A percentile compares a stretch with the other conserved stretches of the same genome.
These are phyloP conservation scores for Acanthurus lineatus DNA, from an alignment of 2,797 vertebrate species.

Conservation along the genomic window DNA sequence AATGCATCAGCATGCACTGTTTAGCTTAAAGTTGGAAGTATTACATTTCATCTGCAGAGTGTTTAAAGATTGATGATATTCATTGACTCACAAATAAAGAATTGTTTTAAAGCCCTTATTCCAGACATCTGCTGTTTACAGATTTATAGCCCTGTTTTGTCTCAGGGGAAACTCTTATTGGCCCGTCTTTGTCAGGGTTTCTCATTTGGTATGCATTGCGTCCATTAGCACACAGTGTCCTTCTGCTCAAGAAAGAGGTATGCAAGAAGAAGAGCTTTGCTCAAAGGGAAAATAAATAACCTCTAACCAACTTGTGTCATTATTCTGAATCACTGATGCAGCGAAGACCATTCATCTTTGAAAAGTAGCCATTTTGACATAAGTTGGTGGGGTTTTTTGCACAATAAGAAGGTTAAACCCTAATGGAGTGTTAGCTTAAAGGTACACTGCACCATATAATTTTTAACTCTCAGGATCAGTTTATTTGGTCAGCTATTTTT, in stretches of 20 bases:
- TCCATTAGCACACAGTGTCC: conserved; percentile 60
- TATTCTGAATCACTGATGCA: conserved; percentile 38
- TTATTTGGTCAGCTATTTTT: not conserved
- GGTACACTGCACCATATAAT: not conserved
- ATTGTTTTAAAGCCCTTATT: conserved; percentile 61
- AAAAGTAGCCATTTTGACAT: conserved; percentile 6
- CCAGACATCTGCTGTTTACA: conserved; percentile 73
- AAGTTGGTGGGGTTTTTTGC: not conserved
- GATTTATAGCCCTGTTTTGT: conserved; percentile 62
- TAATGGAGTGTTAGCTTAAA: conserved; percentile 23
- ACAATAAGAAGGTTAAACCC: not conserved
- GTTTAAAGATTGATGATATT: conserved; percentile 69
- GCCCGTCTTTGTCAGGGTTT: conserved; percentile 39
- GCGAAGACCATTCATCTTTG: conserved; percentile 21
- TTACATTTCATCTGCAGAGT: conserved; percentile 55
- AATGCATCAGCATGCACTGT: conserved; percentile 47
- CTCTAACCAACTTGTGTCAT: conserved; percentile 15
- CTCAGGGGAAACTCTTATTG: conserved; percentile 44
- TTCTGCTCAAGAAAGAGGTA: conserved; percentile 57
- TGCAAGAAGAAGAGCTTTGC: conserved; percentile 50
- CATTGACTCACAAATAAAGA: conserved; percentile 61
- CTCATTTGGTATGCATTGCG: conserved; percentile 62
- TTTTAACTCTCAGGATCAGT: not conserved
- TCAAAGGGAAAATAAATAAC: conserved; percentile 67
- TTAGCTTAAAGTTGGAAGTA: conserved; percentile 59